Evolutionary conservation across 2,888 invertebrate species (phyloP), one percentile per base, ranked within the genome.

Genomic region (Scotopteryx bipunctaria): DNA sequence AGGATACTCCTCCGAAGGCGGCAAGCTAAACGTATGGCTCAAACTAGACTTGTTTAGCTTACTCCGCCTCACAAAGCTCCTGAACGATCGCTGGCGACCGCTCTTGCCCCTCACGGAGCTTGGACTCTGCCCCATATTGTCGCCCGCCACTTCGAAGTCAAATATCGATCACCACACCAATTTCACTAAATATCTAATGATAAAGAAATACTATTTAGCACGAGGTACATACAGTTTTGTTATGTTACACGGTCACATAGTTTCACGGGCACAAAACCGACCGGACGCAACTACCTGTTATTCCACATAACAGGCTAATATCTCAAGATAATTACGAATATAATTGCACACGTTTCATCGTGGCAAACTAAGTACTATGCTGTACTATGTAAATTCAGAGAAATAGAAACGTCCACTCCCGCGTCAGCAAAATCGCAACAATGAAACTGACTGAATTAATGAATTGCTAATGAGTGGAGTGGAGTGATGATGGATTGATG

Each of bases 11-110:
- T 88, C 86, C 0, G 90, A 86, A 40, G 89, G 81, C 60, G 89
- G 86, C 71, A 91, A 77, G 69, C 76, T 90, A 66, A 91, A 91
- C 55, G 91, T 90, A 58, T 91, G 90, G 60, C 90, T 90, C 63
- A 91, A 78, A 74, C 66, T 86, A 0, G 87, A 87, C 58, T 87
- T 86, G 61, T 89, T 90, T 57, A 86, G 64, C 71, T 90, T 90
- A 59, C 81, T 84, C 51, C 87, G 80, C 62, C 91, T 67, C 21
- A 79, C 73, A 59, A 91, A 89, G 57, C 80, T 82, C 17, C 90
- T 78, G 57, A 91, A 86, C 15, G 91, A 90, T 59, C 77, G 74
- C 58, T 80, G 73, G 31, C 86, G 78, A 44, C 85, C 78, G 57
- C 81, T 78, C 60, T 81, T 84, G 72, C 83, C 80, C 70, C 86